phyloP scores from a whole-genome alignment of 2,113 vertebrate genomes.

The Chrysochloris asiatica region DNA sequence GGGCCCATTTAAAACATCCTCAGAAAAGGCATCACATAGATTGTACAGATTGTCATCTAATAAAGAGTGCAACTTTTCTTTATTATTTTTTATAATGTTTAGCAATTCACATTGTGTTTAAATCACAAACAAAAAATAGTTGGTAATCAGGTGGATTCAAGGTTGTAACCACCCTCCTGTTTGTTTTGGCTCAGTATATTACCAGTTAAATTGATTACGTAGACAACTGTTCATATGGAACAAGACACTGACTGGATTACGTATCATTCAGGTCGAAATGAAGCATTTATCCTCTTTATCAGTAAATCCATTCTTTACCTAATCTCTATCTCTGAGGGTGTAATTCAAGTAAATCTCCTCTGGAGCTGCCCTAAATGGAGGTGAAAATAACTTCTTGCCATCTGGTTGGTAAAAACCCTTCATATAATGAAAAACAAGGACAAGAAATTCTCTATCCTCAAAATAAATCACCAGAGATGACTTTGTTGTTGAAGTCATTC shows the following conservation, averaged over 20 bases:
- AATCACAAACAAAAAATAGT: constrained; percentile 24
- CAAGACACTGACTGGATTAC: neutral
- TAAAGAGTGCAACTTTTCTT: constrained; percentile 39
- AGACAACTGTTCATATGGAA: constrained; percentile 20
- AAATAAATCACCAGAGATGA: constrained; percentile 16
- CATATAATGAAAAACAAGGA: neutral
- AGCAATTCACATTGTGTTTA: constrained; percentile 38
- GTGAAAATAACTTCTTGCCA: neutral
- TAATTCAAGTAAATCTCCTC: constrained; percentile 11
- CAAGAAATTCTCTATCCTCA: neutral
- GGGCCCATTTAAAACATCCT: neutral
- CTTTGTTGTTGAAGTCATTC: constrained; percentile 21
- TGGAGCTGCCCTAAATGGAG: neutral
- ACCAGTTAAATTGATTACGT: constrained; percentile 5
- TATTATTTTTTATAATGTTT: constrained; percentile 22
- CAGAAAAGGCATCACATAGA: constrained; percentile 13
- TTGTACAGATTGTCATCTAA: neutral
- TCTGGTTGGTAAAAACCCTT: constrained; percentile 10
- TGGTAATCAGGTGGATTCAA: neutral
- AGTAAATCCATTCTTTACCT: constrained; percentile 23
- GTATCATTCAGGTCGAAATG: neutral
- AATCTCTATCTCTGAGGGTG: neutral
- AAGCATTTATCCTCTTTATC: constrained; percentile 29
- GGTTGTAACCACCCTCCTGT: constrained; percentile 23
- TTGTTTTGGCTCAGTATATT: constrained; percentile 34